phyloP scores from a whole-genome alignment of 2,113 vertebrate genomes.

The Triplophysa siluroides region DNA sequence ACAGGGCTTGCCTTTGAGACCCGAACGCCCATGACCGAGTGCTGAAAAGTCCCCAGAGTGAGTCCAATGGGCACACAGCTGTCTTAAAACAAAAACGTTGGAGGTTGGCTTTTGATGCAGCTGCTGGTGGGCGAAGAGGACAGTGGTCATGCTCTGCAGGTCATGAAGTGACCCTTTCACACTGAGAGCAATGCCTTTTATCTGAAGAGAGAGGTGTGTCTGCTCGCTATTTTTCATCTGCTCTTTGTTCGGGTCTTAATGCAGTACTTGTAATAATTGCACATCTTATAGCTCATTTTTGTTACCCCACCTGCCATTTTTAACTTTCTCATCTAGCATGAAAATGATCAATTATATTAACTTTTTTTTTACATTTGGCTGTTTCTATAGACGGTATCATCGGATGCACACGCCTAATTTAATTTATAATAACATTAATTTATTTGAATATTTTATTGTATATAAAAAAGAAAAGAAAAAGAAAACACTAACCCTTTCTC shows the following conservation, averaged over 20 bases:
- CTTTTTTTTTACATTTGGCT: background rate
- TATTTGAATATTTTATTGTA: too few species aligned
- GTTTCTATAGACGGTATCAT: too few species aligned
- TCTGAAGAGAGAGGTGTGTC: constrained; percentile 34
- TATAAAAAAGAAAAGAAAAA: too few species aligned
- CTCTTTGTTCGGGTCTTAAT: constrained; percentile 31
- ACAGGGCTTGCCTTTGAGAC: constrained; percentile 12
- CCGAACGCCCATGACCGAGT: constrained; percentile 15
- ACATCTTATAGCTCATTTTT: constrained; percentile 32
- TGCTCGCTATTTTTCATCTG: constrained; percentile 31
- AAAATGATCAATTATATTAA: constrained; percentile 18
- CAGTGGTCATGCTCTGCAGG: constrained; percentile 43
- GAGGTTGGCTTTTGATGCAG: constrained; percentile 47
- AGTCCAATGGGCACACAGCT: constrained; percentile 41
- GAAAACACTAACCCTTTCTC: too few species aligned
- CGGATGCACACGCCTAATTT: too few species aligned
- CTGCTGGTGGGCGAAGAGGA: constrained; percentile 31
- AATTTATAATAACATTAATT: too few species aligned
- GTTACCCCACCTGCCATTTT: constrained; percentile 40
- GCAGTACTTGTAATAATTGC: constrained; percentile 26
- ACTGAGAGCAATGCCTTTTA: constrained; percentile 33
- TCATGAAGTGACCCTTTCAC: constrained; percentile 46
- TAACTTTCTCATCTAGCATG: constrained; percentile 20
- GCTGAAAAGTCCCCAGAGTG: constrained; percentile 27
- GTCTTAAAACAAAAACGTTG: constrained; percentile 36